Evolutionary conservation across 2,113 vertebrate species (phyloP).

Genomic region (Balaenoptera acutorostrata): DNA sequence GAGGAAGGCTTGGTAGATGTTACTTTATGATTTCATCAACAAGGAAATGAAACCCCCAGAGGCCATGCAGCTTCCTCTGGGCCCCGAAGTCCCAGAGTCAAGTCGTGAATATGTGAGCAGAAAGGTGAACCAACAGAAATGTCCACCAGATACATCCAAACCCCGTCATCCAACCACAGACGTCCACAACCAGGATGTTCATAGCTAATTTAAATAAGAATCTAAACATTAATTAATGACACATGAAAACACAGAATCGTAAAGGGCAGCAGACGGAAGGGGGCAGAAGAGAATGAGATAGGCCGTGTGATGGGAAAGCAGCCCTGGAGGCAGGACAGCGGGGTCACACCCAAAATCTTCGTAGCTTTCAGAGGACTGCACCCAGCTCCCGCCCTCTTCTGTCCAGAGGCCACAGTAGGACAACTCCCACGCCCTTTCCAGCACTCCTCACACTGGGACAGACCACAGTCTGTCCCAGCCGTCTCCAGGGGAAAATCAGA

Average conservation of each 20-base stretch:
- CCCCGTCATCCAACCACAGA: not conserved
- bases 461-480: not conserved
- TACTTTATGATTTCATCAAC: not conserved
- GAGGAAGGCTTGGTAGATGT: not conserved
- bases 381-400: fast-evolving
- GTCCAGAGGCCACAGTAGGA: not conserved
- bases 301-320: fast-evolving
- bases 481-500: not conserved
- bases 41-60: not conserved
- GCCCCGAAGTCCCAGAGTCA: not conserved
- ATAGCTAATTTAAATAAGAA: not conserved
- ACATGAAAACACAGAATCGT: not conserved
- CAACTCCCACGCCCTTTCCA: not conserved
- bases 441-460: not conserved
- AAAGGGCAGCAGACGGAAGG: not conserved
- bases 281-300: not conserved
- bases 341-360: fast-evolving
- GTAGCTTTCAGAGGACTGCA: not conserved
- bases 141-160: not conserved
- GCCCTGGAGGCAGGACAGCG: fast-evolving
- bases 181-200: not conserved
- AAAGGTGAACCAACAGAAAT: not conserved
- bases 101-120: not conserved
- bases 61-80: not conserved
- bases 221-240: not conserved